Conservation (phyloP, 2,797 vertebrate species). For the Rallus crepitans region DNA sequence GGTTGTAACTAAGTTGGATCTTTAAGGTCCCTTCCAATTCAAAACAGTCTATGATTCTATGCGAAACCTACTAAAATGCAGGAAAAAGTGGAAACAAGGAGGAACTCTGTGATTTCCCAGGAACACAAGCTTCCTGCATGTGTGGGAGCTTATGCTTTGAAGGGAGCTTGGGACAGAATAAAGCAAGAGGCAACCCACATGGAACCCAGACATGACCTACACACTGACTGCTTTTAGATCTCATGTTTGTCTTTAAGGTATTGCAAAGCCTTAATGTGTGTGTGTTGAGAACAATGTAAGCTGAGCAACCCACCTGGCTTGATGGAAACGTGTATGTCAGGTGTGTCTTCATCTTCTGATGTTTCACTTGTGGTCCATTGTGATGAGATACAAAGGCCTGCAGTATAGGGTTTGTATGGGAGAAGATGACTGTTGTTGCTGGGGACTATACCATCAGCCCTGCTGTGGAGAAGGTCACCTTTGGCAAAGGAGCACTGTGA, state of each 20-base stretch:
- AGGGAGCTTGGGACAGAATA: neutral
- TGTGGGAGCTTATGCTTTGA: neutral
- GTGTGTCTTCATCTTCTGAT: neutral
- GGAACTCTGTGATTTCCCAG: neutral
- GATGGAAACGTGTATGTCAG: neutral
- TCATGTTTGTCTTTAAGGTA: neutral
- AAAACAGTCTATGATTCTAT: too few species aligned
- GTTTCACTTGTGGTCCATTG: neutral
- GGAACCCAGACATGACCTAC: neutral
- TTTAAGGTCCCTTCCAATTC: too few species aligned
- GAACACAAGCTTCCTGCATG: neutral
- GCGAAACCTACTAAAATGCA: neutral
- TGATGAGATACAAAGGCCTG: neutral
- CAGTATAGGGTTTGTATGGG: neutral
- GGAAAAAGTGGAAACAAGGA: neutral
- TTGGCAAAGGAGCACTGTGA: neutral
- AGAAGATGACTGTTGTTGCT: neutral
- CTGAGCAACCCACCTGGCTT: neutral
- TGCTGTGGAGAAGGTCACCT: neutral
- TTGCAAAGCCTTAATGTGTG: neutral
- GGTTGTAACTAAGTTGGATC: too few species aligned
- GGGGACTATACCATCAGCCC: neutral
- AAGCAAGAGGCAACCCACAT: neutral
- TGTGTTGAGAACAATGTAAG: neutral
- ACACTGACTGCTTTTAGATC: neutral